These are phyloP conservation scores for Orthosia incerta DNA, from an alignment of 2,888 invertebrate genomes.

Conservation along the genomic window DNA sequence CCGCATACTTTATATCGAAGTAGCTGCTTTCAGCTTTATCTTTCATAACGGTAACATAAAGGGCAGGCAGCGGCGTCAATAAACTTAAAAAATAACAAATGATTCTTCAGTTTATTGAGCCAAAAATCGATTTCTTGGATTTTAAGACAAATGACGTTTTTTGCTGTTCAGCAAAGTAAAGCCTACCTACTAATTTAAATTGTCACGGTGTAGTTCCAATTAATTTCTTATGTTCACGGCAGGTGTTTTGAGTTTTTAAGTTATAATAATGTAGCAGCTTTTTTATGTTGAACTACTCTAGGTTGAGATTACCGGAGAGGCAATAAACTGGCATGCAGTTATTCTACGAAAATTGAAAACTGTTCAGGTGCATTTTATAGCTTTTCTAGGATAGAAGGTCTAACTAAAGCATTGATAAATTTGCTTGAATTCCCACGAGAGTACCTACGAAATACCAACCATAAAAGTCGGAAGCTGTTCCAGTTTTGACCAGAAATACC, in stretches of 20 bases:
- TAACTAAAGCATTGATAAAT: background rate
- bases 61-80: constrained; percentile 31
- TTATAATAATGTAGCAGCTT: constrained; percentile 24
- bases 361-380: background rate
- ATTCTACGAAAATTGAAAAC: background rate
- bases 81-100: constrained; percentile 29
- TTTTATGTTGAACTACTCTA: constrained; percentile 13
- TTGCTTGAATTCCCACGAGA: background rate
- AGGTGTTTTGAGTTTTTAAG: constrained; percentile 11
- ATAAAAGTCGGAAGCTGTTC: constrained; percentile 18
- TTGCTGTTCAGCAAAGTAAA: constrained; percentile 26
- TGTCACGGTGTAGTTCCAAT: constrained; percentile 47
- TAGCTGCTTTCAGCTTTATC: constrained; percentile 40
- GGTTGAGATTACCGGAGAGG: constrained; percentile 17
- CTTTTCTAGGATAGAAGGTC: background rate
- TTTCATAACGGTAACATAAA: constrained; percentile 58
- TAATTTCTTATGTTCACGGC: constrained; percentile 29
- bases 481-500: constrained; percentile 33
- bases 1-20: constrained; percentile 63
- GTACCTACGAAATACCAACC: background rate
- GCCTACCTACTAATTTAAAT: constrained; percentile 38
- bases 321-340: constrained; percentile 23
- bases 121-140: constrained; percentile 51
- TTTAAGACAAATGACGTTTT: constrained; percentile 39
- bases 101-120: constrained; percentile 30